Evolutionary conservation across 1,140 invertebrate species (phyloP).

Genomic region (Chionoecetes opilio): DNA sequence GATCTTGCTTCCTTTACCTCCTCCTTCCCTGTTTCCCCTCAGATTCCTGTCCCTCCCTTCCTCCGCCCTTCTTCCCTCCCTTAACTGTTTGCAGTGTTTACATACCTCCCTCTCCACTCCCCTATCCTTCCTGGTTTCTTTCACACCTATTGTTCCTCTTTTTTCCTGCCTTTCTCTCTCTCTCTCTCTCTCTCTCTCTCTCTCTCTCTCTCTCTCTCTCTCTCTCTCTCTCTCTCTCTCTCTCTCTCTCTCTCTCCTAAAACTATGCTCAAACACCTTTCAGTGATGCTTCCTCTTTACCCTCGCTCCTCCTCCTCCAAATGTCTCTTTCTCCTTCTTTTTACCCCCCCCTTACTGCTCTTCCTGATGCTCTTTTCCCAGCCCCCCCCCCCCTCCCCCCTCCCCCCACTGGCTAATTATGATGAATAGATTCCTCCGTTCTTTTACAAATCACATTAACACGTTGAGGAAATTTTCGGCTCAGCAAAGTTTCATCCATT

Average conservation of each 20-base stretch:
- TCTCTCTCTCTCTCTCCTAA: background rate
- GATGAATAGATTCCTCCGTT: background rate
- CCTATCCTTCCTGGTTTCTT: background rate
- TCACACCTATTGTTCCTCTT: background rate
- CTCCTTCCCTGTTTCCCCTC: background rate
- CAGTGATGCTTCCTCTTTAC: background rate
- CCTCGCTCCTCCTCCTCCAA: background rate
- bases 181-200: too few species aligned
- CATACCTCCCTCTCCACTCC: background rate
- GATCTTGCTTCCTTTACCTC: too few species aligned
- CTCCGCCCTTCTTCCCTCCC: background rate
- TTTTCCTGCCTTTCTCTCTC: background rate
- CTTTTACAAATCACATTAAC: constrained; percentile 30
- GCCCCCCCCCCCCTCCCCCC: background rate
- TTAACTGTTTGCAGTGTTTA: too few species aligned
- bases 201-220: background rate
- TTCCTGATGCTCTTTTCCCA: background rate
- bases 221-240: background rate
- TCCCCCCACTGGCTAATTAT: background rate
- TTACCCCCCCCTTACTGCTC: background rate
- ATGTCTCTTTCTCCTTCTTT: background rate
- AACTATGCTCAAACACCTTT: background rate
- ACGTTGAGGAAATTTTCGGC: background rate
- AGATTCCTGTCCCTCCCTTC: background rate
- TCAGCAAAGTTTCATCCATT: background rate